Conservation (phyloP, 2,888 invertebrate species). For the Megalurothrips usitatus region DNA sequence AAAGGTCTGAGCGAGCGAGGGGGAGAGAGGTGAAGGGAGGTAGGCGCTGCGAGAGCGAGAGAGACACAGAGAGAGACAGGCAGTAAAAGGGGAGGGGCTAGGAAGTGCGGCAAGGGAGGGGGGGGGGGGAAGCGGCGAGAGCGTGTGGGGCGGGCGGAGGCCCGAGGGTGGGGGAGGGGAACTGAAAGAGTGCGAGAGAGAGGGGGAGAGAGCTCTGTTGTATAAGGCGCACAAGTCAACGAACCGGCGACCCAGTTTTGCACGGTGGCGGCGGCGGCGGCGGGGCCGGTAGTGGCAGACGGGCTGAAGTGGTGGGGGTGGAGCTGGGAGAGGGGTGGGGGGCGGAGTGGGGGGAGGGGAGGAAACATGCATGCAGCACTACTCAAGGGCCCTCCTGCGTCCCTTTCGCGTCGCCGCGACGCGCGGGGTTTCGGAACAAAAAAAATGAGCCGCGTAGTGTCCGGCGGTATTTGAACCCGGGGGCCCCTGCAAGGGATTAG, state of each 20-base stretch:
- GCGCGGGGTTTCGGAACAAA: too few relatives aligned
- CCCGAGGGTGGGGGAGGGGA: too few relatives aligned
- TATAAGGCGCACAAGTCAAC: slow-evolving; percentile 17
- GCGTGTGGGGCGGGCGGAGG: too few relatives aligned
- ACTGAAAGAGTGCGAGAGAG: neutral
- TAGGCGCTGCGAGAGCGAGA: neutral
- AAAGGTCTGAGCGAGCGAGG: neutral
- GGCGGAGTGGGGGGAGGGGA: neutral
- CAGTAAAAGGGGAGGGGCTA: neutral
- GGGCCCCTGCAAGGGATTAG: too few relatives aligned
- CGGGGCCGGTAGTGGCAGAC: neutral
- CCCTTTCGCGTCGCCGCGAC: too few relatives aligned
- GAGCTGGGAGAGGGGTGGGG: neutral
- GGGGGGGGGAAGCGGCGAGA: neutral
- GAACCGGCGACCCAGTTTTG: slow-evolving; percentile 15
- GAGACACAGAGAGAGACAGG: neutral
- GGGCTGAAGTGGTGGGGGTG: neutral
- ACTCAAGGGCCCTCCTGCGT: too few relatives aligned
- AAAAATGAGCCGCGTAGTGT: too few relatives aligned
- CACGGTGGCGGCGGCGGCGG: neutral
- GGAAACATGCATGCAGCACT: too few relatives aligned
- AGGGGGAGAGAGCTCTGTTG: neutral
- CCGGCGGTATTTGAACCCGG: too few relatives aligned
- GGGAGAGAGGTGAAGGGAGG: neutral
- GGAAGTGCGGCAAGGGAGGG: neutral